phyloP scores from a whole-genome alignment of 1,140 invertebrate species.

The Nephila pilipes region DNA sequence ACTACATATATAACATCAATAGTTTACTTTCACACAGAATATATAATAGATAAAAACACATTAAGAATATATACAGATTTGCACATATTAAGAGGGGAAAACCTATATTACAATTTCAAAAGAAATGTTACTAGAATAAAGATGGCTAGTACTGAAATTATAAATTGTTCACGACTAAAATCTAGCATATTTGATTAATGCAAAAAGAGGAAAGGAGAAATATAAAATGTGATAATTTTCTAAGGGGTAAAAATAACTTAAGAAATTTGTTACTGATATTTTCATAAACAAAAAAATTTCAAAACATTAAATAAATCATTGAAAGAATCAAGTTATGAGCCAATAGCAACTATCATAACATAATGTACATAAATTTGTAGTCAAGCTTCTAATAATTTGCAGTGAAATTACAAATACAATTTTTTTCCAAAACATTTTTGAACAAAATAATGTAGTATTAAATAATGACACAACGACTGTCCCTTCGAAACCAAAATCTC shows the following conservation, averaged over 20 bases:
- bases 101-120: neutral
- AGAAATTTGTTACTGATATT: neutral
- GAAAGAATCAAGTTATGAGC: neutral
- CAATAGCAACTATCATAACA: constrained; percentile 31
- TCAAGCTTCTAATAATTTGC: constrained; percentile 34
- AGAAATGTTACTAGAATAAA: neutral
- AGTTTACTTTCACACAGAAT: neutral
- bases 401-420: constrained; percentile 48
- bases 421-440: constrained; percentile 24
- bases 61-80: constrained; percentile 17
- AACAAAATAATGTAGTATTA: constrained; percentile 16
- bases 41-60: neutral
- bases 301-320: neutral
- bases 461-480: constrained; percentile 50
- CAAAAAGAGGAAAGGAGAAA: no score
- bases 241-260: neutral
- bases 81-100: neutral
- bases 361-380: constrained; percentile 32
- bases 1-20: constrained; percentile 14
- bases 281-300: neutral
- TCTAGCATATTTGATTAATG: neutral
- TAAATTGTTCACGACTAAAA: neutral
- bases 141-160: neutral
- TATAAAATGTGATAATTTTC: neutral
- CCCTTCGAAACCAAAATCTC: constrained; percentile 79